Percentiles rank a stretch among this genome's conserved stretches.
phyloP scores from a whole-genome alignment of 2,113 vertebrate genomes.

The Lycocorax pyrrhopterus region DNA sequence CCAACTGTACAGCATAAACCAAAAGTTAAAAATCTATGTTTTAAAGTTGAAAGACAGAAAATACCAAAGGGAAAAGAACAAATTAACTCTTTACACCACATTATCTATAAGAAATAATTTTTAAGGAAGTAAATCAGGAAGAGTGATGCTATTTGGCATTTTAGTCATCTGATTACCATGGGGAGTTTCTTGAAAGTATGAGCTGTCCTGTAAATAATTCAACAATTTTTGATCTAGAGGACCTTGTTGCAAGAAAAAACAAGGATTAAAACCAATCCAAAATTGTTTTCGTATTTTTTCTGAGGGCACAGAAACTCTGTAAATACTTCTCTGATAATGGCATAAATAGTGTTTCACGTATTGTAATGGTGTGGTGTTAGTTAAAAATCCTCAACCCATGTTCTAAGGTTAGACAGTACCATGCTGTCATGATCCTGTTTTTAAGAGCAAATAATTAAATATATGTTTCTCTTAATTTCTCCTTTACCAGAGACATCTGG shows the following conservation, averaged over 20 bases:
- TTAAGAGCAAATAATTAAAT: neutral
- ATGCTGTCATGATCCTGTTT: neutral
- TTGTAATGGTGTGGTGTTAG: neutral
- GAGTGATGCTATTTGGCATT: neutral
- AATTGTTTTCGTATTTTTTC: neutral
- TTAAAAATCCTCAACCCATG: neutral
- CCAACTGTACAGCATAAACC: neutral
- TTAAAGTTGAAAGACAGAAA: neutral
- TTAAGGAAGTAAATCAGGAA: neutral
- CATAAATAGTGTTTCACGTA: neutral
- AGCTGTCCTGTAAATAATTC: neutral
- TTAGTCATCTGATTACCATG: neutral
- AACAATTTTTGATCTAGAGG: neutral
- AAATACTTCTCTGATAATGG: neutral
- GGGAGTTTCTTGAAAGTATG: neutral
- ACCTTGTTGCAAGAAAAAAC: neutral
- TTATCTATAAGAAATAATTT: neutral
- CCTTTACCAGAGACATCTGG: constrained; percentile 63
- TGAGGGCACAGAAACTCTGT: neutral
- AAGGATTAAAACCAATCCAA: neutral
- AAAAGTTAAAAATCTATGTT: neutral
- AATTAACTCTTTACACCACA: neutral
- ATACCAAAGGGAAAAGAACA: neutral
- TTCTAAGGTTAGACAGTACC: neutral
- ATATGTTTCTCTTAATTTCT: neutral